Percentiles rank a stretch among this genome's conserved stretches.
phyloP scores from a whole-genome alignment of 2,888 invertebrate genomes.

The Congeria kusceri region DNA sequence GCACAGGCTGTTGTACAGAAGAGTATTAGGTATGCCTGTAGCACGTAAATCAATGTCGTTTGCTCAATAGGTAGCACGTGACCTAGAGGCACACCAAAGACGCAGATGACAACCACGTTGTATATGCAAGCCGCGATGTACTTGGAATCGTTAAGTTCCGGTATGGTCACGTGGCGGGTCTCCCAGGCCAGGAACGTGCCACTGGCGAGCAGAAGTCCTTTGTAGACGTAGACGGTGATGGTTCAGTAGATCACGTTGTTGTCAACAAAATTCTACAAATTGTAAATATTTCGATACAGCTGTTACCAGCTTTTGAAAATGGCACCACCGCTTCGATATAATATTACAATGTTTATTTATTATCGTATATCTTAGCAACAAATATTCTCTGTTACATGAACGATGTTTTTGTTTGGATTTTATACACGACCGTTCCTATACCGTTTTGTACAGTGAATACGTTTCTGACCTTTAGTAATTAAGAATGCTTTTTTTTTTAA shows the following conservation, averaged over 20 bases:
- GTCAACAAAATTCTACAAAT: constrained; percentile 33
- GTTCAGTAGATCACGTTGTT: constrained; percentile 68
- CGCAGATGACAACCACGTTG: constrained; percentile 72
- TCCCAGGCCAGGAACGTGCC: constrained; percentile 79
- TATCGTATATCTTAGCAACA: too few relatives aligned
- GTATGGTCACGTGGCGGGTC: constrained; percentile 70
- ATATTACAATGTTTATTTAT: too few relatives aligned
- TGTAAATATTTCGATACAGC: too few relatives aligned
- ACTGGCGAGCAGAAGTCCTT: constrained; percentile 74
- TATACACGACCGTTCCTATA: too few relatives aligned
- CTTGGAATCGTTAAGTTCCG: constrained; percentile 75
- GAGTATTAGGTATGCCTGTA: constrained; percentile 64
- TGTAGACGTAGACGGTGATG: constrained; percentile 67
- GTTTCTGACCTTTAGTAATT: too few relatives aligned
- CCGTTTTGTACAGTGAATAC: too few relatives aligned
- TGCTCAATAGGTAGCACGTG: constrained; percentile 66
- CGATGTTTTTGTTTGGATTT: too few relatives aligned
- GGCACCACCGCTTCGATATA: too few relatives aligned
- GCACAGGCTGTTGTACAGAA: constrained; percentile 70
- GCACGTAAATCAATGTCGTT: constrained; percentile 60
- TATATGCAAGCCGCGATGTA: constrained; percentile 77
- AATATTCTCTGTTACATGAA: too few relatives aligned
- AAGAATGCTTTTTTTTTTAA: too few relatives aligned
- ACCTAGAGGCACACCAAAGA: constrained; percentile 69
- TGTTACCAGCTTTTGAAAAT: background rate